Evolutionary conservation across 2,888 invertebrate genomes (phyloP).

Genomic region (Hyppa rectilinea): DNA sequence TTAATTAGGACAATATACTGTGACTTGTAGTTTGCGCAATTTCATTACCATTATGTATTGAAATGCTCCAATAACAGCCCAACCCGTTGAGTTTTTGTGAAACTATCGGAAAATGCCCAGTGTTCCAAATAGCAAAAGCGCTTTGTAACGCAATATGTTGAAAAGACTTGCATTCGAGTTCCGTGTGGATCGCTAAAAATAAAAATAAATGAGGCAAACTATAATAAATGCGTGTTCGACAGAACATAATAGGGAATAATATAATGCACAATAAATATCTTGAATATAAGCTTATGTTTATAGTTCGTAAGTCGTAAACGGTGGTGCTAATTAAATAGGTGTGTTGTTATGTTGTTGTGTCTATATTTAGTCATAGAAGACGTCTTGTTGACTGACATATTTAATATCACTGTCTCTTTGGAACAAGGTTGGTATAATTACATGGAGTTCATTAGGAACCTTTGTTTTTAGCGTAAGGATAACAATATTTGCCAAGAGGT

Average conservation of each 20-base stretch:
- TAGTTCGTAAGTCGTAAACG: slow-evolving; percentile 39
- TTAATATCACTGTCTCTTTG: neutral
- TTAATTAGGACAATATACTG: slow-evolving; percentile 48
- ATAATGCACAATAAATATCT: slow-evolving; percentile 41
- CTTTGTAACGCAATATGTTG: slow-evolving; percentile 57
- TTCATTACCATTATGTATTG: slow-evolving; percentile 58
- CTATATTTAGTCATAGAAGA: slow-evolving; percentile 27
- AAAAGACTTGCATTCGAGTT: slow-evolving; percentile 54
- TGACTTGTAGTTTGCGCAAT: slow-evolving; percentile 56
- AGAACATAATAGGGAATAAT: slow-evolving; percentile 26
- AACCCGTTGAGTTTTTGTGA: slow-evolving; percentile 58
- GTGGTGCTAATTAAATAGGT: slow-evolving; percentile 44
- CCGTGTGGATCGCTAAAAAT: slow-evolving; percentile 62
- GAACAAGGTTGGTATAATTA: neutral
- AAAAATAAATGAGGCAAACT: slow-evolving; percentile 53
- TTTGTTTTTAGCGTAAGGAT: neutral
- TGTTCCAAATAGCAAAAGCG: slow-evolving; percentile 62
- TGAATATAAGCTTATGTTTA: slow-evolving; percentile 26
- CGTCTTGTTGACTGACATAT: slow-evolving; percentile 7
- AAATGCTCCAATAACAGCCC: slow-evolving; percentile 59
- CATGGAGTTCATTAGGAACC: neutral
- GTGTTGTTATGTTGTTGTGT: slow-evolving; percentile 35
- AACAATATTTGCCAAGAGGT: too few species aligned
- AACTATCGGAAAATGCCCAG: slow-evolving; percentile 49
- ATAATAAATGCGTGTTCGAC: slow-evolving; percentile 39